Evolutionary conservation across 2,797 vertebrate genomes (phyloP).

Genomic region (Rhynchonycteris naso): DNA sequence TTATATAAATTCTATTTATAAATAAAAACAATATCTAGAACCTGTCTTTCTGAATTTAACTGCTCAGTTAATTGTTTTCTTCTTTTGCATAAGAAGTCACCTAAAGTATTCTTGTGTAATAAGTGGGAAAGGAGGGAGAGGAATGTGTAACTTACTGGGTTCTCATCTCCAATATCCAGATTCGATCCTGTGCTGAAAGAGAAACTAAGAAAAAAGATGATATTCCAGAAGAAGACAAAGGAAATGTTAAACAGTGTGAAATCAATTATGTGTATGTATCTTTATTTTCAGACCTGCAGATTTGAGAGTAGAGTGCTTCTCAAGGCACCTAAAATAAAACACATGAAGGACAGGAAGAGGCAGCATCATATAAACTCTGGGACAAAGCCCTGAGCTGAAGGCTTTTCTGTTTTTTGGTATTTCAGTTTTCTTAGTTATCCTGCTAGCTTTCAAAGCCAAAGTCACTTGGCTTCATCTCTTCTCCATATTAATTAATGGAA

Average conservation of each 20-base stretch:
- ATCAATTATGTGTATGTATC: conserved; percentile 97
- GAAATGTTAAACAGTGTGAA: conserved; percentile 97
- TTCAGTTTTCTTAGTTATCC: not conserved
- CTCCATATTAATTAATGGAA: not conserved
- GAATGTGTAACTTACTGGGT: not conserved
- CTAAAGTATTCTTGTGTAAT: not conserved
- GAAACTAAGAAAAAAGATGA: conserved; percentile 94
- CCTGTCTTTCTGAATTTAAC: not conserved
- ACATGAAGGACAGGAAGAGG: not conserved
- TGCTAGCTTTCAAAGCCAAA: not conserved
- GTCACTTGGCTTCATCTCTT: not conserved
- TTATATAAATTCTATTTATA: not conserved
- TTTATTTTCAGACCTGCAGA: not conserved
- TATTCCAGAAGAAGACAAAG: conserved; percentile 96
- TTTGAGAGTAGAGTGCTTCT: not conserved
- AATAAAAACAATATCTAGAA: not conserved
- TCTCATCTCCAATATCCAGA: conserved; percentile 85
- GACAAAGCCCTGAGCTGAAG: not conserved
- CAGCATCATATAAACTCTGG: not conserved
- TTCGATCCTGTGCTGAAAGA: conserved; percentile 92
- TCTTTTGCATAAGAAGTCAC: not conserved
- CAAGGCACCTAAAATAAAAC: not conserved
- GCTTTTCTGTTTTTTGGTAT: not conserved
- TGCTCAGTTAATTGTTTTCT: not conserved
- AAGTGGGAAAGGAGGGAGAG: not conserved